Evolutionary conservation across 2,888 invertebrate species (phyloP).

Genomic region (Eristalinus sepulchralis): DNA sequence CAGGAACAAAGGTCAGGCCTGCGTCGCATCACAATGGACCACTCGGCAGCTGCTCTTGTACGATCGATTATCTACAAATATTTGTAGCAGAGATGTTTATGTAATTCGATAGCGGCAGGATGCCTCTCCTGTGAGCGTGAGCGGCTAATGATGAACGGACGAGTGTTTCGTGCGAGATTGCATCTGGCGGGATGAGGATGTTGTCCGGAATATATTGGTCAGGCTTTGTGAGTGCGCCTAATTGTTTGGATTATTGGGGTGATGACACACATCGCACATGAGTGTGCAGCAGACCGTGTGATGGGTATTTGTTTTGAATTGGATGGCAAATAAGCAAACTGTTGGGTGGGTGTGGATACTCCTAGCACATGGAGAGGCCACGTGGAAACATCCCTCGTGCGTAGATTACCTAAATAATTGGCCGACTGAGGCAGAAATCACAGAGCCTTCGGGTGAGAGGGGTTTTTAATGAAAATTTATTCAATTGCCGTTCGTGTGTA

Average conservation of each 20-base stretch:
- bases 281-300: not conserved
- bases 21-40: slow-evolving; percentile 31
- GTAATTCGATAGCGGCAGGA: slow-evolving; percentile 36
- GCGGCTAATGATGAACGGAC: not conserved
- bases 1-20: slow-evolving; percentile 9
- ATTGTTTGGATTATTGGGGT: not conserved
- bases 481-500: not conserved
- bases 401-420: not conserved
- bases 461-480: not conserved
- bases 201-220: not conserved
- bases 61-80: slow-evolving; percentile 30
- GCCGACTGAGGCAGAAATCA: not conserved
- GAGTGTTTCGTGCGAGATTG: not conserved
- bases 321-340: not conserved
- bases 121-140: not conserved
- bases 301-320: not conserved
- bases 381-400: not conserved
- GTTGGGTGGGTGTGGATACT: not conserved
- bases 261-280: not conserved
- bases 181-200: not conserved
- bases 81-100: slow-evolving; percentile 29
- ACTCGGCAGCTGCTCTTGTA: slow-evolving; percentile 18
- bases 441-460: not conserved
- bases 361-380: not conserved
- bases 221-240: not conserved